A percentile compares a stretch with the other conserved stretches of the same genome.
Evolutionary conservation across 2,797 vertebrate species (phyloP).

Genomic region (Sebastes taczanowskii): DNA sequence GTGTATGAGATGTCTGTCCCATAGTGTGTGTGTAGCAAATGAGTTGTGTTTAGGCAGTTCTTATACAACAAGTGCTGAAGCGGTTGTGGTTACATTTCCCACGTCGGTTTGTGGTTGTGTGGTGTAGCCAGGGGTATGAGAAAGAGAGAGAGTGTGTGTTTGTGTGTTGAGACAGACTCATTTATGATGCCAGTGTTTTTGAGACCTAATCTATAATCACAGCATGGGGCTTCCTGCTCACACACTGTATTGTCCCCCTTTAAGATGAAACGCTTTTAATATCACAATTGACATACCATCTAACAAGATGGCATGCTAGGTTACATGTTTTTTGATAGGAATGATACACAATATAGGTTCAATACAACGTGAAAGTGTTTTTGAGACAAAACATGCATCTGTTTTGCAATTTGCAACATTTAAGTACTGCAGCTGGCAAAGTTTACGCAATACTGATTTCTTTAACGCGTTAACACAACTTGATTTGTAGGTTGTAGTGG

Average conservation of each 20-base stretch:
- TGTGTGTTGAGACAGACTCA: neutral
- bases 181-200: conserved; percentile 16
- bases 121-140: neutral
- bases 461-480: too few relatives aligned
- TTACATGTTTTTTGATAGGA: neutral
- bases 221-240: conserved; percentile 11
- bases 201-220: conserved; percentile 31
- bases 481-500: too few relatives aligned
- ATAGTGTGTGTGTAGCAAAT: neutral
- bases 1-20: neutral
- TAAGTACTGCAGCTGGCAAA: neutral
- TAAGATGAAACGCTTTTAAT: neutral
- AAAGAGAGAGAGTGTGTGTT: neutral
- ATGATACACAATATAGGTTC: neutral
- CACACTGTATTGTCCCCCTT: neutral
- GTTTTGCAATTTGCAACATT: neutral
- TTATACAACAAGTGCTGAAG: neutral
- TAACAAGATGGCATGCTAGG: neutral
- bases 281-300: neutral
- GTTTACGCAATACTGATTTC: too few relatives aligned
- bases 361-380: neutral
- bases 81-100: neutral
- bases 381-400: neutral
- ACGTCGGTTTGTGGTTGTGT: neutral
- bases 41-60: neutral